phyloP scores from a whole-genome alignment of 2,797 vertebrate species.

The Adelosebastes latens region DNA sequence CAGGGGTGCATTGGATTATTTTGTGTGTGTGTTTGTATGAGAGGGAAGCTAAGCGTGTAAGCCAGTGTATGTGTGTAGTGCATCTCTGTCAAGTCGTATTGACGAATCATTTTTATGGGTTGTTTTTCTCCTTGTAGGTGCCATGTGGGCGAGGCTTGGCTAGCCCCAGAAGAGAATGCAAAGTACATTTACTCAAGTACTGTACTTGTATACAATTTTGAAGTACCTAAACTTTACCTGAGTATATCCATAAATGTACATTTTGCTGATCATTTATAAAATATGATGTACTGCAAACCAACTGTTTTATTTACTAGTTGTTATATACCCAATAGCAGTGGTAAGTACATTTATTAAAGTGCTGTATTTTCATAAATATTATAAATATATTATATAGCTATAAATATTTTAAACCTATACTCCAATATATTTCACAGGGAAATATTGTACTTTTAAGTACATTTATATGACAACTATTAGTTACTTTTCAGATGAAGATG shows the following conservation, averaged over 20 bases:
- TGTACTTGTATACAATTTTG: not conserved
- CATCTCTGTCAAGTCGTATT: constrained; percentile 40
- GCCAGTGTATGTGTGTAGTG: not conserved
- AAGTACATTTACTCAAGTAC: not conserved
- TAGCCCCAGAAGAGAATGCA: constrained; percentile 6
- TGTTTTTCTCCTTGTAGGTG: constrained; percentile 7
- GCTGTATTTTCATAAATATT: not conserved
- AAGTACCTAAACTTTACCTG: not conserved
- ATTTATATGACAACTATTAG: not conserved
- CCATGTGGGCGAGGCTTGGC: not conserved
- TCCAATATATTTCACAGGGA: not conserved
- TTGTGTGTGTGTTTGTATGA: constrained; percentile 24
- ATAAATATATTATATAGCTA: not conserved
- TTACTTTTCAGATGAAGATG: not conserved
- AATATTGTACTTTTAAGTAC: not conserved
- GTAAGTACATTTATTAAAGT: not conserved
- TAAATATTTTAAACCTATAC: not conserved
- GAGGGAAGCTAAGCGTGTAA: constrained; percentile 12
- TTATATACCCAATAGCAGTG: no score
- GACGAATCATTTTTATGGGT: constrained; percentile 51
- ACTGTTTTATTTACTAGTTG: not conserved
- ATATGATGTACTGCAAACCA: not conserved
- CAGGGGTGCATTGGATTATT: constrained; percentile 52
- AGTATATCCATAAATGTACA: not conserved
- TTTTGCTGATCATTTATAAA: not conserved